These are phyloP conservation scores for Rambutsinella grinnellia DNA, from an alignment of 2,888 invertebrate genomes.

Conservation along the genomic window DNA sequence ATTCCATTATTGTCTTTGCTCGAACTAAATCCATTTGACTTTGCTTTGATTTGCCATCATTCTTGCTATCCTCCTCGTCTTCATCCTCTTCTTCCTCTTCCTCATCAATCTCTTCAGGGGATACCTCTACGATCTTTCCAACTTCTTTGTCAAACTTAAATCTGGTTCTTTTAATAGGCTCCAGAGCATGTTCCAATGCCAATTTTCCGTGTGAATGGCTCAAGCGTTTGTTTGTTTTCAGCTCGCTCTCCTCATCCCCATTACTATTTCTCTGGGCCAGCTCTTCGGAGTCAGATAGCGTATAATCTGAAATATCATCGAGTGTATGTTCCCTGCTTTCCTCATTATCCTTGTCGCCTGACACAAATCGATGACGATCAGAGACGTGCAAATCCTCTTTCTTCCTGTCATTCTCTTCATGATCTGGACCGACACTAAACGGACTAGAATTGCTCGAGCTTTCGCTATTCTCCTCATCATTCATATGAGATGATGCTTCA, in stretches of 20 bases:
- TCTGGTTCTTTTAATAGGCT: conserved; percentile 42
- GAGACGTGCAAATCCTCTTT: no score
- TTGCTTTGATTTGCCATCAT: conserved; percentile 3
- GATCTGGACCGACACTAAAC: no score
- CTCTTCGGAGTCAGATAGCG: conserved; percentile 40
- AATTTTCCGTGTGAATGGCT: conserved; percentile 31
- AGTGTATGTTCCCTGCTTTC: conserved; percentile 8
- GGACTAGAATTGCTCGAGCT: no score
- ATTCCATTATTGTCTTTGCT: conserved; percentile 41
- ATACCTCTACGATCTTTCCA: conserved; percentile 38
- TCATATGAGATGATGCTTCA: no score
- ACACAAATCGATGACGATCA: no score
- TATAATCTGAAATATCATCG: conserved; percentile 47
- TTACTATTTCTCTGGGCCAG: not conserved
- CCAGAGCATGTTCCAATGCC: conserved; percentile 26
- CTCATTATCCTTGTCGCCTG: not conserved
- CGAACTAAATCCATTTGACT: conserved; percentile 50
- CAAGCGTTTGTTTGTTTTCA: not conserved
- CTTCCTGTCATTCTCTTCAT: no score
- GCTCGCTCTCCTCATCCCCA: conserved; percentile 20
- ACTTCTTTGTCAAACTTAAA: conserved; percentile 38
- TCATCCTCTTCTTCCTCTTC: conserved; percentile 3
- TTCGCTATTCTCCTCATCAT: no score
- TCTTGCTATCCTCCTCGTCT: conserved; percentile 16
- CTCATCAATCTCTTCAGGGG: conserved; percentile 14